Evolutionary conservation across 2,888 invertebrate species (phyloP).

Genomic region (Metalampra italica): DNA sequence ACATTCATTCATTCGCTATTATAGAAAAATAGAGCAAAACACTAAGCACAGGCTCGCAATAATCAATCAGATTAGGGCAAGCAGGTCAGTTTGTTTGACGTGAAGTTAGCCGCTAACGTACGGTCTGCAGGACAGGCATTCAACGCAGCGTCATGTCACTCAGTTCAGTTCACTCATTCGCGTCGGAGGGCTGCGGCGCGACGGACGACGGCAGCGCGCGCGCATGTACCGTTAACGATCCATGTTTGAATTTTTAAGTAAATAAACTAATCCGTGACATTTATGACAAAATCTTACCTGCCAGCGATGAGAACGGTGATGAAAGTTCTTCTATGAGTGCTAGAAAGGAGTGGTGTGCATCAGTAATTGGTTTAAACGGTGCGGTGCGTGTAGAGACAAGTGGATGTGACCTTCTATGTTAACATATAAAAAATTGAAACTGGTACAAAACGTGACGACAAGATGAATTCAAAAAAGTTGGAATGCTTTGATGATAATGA

Average conservation of each 20-base stretch:
- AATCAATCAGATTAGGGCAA: constrained; percentile 69
- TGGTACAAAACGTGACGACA: constrained; percentile 41
- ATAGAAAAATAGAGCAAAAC: constrained; percentile 40
- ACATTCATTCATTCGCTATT: background rate
- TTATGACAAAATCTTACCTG: constrained; percentile 20
- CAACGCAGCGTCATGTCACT: constrained; percentile 24
- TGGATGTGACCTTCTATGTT: constrained; percentile 62
- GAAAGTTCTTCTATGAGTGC: background rate
- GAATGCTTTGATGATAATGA: constrained; percentile 68
- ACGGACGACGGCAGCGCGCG: constrained; percentile 53
- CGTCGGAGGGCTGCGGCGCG: constrained; percentile 51
- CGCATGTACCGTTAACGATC: constrained; percentile 42
- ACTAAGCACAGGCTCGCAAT: constrained; percentile 43
- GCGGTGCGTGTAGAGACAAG: constrained; percentile 57
- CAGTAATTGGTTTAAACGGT: constrained; percentile 22
- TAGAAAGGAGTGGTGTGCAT: constrained; percentile 14
- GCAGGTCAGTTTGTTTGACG: constrained; percentile 52
- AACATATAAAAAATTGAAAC: constrained; percentile 42
- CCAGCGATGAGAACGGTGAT: constrained; percentile 22
- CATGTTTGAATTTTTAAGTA: constrained; percentile 58
- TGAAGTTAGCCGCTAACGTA: constrained; percentile 44
- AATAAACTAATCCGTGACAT: constrained; percentile 34
- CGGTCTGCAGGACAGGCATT: background rate
- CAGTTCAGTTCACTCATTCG: constrained; percentile 60
- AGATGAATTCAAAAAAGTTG: constrained; percentile 75